Evolutionary conservation across 1,140 invertebrate species (phyloP).

Genomic region (Pogonus chalceus): DNA sequence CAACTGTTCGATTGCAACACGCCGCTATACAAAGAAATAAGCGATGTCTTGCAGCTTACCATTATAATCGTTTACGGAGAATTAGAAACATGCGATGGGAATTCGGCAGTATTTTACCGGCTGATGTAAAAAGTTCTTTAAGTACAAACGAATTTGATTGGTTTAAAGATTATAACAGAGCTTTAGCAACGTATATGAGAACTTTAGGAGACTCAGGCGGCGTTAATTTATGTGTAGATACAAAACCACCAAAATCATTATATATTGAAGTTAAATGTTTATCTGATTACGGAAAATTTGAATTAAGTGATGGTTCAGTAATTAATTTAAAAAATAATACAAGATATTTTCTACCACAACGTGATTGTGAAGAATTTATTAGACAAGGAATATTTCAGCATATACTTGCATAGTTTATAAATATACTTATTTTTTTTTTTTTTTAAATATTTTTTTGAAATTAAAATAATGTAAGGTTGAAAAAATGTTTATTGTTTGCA

Average conservation of each 20-base stretch:
- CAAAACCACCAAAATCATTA: slow-evolving; percentile 85
- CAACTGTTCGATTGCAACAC: slow-evolving; percentile 71
- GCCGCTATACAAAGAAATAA: slow-evolving; percentile 79
- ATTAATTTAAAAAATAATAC: slow-evolving; percentile 86
- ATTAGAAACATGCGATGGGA: slow-evolving; percentile 84
- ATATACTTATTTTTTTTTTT: too few relatives aligned
- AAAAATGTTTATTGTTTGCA: too few relatives aligned
- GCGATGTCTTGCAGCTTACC: slow-evolving; percentile 78
- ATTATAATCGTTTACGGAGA: slow-evolving; percentile 72
- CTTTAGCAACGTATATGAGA: slow-evolving; percentile 81
- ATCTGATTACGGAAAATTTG: slow-evolving; percentile 85
- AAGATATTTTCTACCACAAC: slow-evolving; percentile 78
- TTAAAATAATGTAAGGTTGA: too few relatives aligned
- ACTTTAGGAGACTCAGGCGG: slow-evolving; percentile 64
- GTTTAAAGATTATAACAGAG: slow-evolving; percentile 81
- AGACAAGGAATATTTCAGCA: slow-evolving; percentile 87
- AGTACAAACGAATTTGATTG: slow-evolving; percentile 75
- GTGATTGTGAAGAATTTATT: slow-evolving; percentile 84
- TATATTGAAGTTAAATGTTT: slow-evolving; percentile 88
- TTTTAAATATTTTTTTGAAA: too few relatives aligned
- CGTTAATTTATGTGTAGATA: slow-evolving; percentile 78
- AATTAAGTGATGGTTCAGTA: slow-evolving; percentile 84
- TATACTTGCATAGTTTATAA: slow-evolving; percentile 37
- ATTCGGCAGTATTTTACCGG: slow-evolving; percentile 80
- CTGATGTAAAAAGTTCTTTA: slow-evolving; percentile 71